These are phyloP conservation scores for Piscicola geometra DNA, from an alignment of 2,888 invertebrate species.

Conservation along the genomic window DNA sequence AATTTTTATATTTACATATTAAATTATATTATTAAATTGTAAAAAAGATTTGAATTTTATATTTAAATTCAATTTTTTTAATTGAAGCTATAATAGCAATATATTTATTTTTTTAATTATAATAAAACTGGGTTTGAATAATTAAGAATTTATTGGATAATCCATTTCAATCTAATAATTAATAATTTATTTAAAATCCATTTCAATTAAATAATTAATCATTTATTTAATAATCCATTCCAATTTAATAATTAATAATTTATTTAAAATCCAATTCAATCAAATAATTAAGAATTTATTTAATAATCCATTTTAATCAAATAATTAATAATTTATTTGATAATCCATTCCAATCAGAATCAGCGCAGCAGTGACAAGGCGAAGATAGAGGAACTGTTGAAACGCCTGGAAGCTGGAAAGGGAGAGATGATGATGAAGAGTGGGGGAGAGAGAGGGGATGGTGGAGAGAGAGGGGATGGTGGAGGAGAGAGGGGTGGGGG, in stretches of 20 bases:
- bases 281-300: neutral
- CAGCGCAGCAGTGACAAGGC: neutral
- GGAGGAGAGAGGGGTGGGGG: neutral
- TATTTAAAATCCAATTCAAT: too few relatives aligned
- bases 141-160: too few relatives aligned
- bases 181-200: too few relatives aligned
- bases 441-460: neutral
- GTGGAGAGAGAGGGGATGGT: neutral
- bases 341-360: too few relatives aligned
- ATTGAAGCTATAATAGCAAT: neutral
- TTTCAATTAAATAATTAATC: too few relatives aligned
- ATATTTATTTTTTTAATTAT: neutral
- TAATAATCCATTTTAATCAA: neutral
- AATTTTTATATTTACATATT: neutral
- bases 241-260: too few relatives aligned
- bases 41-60: neutral
- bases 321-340: too few relatives aligned
- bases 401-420: neutral
- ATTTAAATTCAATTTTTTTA: neutral
- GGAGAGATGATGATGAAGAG: conserved; percentile 18
- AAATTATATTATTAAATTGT: neutral
- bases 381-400: neutral
- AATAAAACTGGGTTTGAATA: too few relatives aligned
- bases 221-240: too few relatives aligned
- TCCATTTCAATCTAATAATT: too few relatives aligned